These are phyloP conservation scores for Myotis davidii DNA, from an alignment of 2,113 vertebrate genomes.

Conservation along the genomic window DNA sequence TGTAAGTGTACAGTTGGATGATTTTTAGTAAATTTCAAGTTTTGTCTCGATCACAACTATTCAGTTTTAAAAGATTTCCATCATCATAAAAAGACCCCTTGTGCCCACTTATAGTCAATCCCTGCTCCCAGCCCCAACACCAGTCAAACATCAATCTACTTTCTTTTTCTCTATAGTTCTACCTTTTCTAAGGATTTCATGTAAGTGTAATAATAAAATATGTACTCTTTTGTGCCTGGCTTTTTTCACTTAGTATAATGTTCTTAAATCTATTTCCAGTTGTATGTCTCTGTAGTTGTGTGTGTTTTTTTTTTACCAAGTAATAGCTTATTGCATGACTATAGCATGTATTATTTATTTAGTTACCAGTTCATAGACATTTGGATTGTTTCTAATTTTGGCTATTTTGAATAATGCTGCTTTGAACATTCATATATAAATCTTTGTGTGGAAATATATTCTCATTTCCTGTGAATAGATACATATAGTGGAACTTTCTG, in stretches of 20 bases:
- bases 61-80: neutral
- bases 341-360: neutral
- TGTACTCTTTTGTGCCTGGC: neutral
- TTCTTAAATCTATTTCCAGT: neutral
- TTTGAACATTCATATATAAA: neutral
- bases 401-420: constrained; percentile 22
- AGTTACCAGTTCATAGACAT: neutral
- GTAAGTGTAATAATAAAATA: neutral
- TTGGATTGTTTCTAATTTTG: neutral
- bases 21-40: neutral
- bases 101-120: neutral
- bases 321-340: neutral
- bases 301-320: neutral
- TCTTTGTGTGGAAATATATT: constrained; percentile 14
- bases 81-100: neutral
- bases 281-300: neutral
- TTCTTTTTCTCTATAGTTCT: neutral
- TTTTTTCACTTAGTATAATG: neutral
- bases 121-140: neutral
- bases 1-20: neutral
- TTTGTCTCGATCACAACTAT: neutral
- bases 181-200: neutral
- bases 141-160: neutral
- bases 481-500: neutral
- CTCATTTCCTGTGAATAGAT: neutral